Evolutionary conservation across 1,140 invertebrate species (phyloP), one percentile per base, ranked within the genome.

Genomic region (Diorhabda elongata): DNA sequence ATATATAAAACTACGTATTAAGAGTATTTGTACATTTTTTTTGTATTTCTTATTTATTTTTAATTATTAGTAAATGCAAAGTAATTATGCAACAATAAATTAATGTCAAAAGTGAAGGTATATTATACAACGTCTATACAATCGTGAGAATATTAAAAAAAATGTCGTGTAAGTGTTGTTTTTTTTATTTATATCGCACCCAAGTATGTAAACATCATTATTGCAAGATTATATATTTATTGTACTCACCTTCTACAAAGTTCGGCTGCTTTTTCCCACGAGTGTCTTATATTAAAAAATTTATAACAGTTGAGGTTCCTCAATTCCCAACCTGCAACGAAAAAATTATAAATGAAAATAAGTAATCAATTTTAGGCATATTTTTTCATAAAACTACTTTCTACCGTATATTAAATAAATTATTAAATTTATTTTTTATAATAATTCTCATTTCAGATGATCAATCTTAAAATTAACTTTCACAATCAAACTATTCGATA

Each of bases 231-330:
- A n/a, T n/a, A 43, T 7, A 63, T n/a, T 62, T 44, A 62, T 58
- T 42, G 44, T 65, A 81, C 84, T 88, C 87, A 97, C 94, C 93
- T 93, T 86, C 92, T 91, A 86, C 95, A 96, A 82, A 97, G 85
- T 86, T 96, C 93, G 68, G 93, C 94, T 71, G 94, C 94, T 85
- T 94, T 95, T 84, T 94, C 92, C 94, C 94, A 97, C 68, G 95
- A 97, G 86, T 97, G 94, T 83, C 90, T 91, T 78, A 96, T 96
- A 83, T 94, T 95, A 85, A 96, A 96, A 85, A 95, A 96, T 87
- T 94, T 95, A 84, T 96, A 97, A 84, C 95, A 97, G 82, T 95
- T 88, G 79, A 96, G 88, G 76, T 93, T 94, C 83, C 90, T 88
- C 72, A 95, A 85, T 84, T 94, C 92, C 95, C 95, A 97, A 80